Conservation (phyloP, 2,888 invertebrate species). For the Agriopis leucophaearia region DNA sequence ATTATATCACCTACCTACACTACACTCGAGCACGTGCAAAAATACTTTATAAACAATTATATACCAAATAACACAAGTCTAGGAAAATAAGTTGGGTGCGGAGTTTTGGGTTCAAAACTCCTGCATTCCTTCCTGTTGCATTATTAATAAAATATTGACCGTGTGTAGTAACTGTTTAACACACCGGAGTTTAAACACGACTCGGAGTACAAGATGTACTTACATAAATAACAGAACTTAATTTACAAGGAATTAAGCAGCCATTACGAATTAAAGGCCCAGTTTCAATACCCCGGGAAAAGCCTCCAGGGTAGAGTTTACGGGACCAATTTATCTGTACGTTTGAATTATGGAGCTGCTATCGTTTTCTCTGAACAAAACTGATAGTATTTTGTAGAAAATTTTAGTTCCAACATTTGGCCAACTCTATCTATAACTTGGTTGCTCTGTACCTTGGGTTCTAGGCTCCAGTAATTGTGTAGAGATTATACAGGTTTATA, state of each 20-base stretch:
- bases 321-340: background rate
- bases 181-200: background rate
- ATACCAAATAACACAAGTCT: no score
- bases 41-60: no score
- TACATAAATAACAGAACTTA: slow-evolving; percentile 22
- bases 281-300: slow-evolving; percentile 24
- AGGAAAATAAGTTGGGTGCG: no score
- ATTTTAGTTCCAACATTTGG: background rate
- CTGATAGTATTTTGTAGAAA: no score
- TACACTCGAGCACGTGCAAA: no score
- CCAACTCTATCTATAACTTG: background rate
- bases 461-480: background rate
- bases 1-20: no score
- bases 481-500: background rate
- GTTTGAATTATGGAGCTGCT: background rate
- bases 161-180: no score
- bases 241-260: slow-evolving; percentile 34
- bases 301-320: slow-evolving; percentile 19
- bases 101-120: no score
- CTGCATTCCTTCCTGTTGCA: no score
- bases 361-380: background rate
- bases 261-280: slow-evolving; percentile 39
- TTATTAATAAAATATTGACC: no score
- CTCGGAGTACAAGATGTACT: background rate
- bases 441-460: no score